Evolutionary conservation across 2,888 invertebrate species (phyloP).

Genomic region (Helleia helle): DNA sequence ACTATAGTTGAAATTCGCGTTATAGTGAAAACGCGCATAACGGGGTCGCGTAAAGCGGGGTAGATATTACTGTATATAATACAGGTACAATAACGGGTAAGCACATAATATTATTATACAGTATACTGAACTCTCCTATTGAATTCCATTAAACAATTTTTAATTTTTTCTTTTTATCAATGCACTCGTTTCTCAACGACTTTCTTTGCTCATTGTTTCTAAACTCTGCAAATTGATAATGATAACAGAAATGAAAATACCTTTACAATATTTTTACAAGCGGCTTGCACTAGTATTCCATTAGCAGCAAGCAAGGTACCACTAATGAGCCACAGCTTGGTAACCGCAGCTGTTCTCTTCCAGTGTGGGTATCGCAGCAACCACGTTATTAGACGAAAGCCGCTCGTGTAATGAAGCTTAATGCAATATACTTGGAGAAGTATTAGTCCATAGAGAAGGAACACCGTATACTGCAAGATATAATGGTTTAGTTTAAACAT

Average conservation of each 20-base stretch:
- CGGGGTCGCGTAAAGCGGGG: no score
- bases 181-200: no score
- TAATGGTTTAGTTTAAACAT: no score
- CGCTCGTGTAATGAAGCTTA: conserved; percentile 62
- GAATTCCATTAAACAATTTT: no score
- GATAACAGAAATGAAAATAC: conserved; percentile 22
- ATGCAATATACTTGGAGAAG: conserved; percentile 58
- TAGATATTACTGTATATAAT: no score
- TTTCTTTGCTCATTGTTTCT: no score
- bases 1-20: no score
- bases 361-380: conserved; percentile 49
- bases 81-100: no score
- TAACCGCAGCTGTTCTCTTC: conserved; percentile 35
- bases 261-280: conserved; percentile 51
- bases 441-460: conserved; percentile 49
- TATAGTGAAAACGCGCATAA: no score
- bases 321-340: conserved; percentile 44
- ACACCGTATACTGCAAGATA: conserved; percentile 46
- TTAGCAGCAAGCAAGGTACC: conserved; percentile 45
- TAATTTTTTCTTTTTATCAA: no score
- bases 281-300: conserved; percentile 51
- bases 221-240: background rate
- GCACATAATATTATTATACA: no score
- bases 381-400: conserved; percentile 47
- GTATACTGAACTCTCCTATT: no score